Evolutionary conservation across 2,888 invertebrate species (phyloP), one percentile per base, ranked within the genome.

Genomic region (Pedicia rivosa): DNA sequence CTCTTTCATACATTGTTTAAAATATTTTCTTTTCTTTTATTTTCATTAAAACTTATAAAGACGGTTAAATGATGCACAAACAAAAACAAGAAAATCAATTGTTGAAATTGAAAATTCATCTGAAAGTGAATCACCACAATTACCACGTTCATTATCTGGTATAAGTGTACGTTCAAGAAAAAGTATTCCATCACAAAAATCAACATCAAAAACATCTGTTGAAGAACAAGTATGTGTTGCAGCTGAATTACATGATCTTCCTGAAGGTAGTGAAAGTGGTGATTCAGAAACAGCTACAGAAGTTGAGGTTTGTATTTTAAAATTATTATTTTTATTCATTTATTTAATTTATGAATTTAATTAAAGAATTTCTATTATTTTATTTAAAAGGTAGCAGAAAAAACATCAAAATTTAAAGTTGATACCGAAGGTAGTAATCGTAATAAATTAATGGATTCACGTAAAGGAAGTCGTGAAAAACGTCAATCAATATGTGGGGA

Each of bases 381-480:
- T n/a, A n/a, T n/a, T n/a, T n/a, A n/a, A n/a, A n/a, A 68, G 50
- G 66, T 69, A 20, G 67, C 78, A 42, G 80, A 80, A 53, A 76
- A 76, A 52, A 70, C 79, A 2, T 66, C 78, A 26, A 78, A 78
- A 52, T 79, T 79, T 53, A 79, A 78, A 55, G 79, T 79, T 45
- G 76, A 78, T 24, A 78, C 78, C 2, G 78, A 78, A 51, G 68
- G 72, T 38, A 65, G 64, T 43, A 56, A 65, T 46, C 58, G 75
- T 4, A 72, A 70, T 48, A 75, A 74, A 50, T 72, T 55, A n/a
- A 55, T 56, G 20, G 59, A 74, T 52, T 74, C 74, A 15, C 58
- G 76, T 13, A 77, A 77, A 52, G 75, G 75, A 7, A 74, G 74
- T 42, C 63, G 74, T 13, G 77, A 77, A 49, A 70, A 72, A 46